These are phyloP conservation scores for Pardalotus punctatus DNA, from an alignment of 2,113 vertebrate genomes.

Conservation along the genomic window DNA sequence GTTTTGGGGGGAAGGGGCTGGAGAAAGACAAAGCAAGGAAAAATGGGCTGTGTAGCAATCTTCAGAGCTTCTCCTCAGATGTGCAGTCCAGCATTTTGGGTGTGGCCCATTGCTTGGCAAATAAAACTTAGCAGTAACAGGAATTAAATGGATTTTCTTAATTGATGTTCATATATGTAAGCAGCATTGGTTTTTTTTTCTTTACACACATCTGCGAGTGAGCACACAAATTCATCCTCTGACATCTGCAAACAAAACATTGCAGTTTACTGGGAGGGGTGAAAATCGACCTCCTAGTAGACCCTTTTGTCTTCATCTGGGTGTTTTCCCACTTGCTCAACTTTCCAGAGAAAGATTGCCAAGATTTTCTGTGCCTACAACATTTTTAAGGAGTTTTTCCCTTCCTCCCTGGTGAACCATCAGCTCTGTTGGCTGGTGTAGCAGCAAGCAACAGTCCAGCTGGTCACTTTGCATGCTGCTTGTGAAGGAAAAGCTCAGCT, in stretches of 20 bases:
- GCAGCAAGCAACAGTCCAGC: neutral
- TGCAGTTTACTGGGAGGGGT: neutral
- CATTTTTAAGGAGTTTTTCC: neutral
- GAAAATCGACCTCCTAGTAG: neutral
- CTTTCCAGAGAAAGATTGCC: neutral
- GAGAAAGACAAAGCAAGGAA: neutral
- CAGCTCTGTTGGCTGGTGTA: neutral
- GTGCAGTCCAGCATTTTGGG: neutral
- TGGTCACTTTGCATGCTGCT: neutral
- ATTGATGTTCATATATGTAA: neutral
- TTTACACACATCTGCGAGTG: neutral
- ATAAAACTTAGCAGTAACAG: neutral
- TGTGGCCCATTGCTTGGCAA: neutral
- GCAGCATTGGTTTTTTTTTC: neutral
- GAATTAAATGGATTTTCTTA: neutral
- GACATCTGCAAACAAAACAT: neutral
- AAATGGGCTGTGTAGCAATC: neutral
- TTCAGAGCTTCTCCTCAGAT: neutral
- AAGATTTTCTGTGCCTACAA: neutral
- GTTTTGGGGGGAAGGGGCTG: neutral
- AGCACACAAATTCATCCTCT: neutral
- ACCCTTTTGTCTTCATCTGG: conserved; percentile 6
- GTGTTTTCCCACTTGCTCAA: conserved; percentile 9
- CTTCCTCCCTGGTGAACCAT: neutral
- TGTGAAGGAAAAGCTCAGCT: neutral